These are phyloP conservation scores for Clanis bilineata DNA, from an alignment of 2,888 invertebrate genomes.

Conservation along the genomic window DNA sequence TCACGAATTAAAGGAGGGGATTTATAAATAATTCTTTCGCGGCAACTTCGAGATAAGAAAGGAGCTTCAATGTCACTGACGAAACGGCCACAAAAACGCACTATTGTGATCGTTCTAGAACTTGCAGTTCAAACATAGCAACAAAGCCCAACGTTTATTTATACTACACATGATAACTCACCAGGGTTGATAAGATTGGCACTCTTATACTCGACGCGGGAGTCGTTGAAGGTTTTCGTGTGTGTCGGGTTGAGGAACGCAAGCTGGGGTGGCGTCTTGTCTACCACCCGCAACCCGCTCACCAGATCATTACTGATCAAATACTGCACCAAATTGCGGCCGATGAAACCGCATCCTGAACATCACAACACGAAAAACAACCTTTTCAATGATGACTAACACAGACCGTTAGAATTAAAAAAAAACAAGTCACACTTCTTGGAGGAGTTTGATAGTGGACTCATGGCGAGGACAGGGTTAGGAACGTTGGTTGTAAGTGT, in stretches of 20 bases:
- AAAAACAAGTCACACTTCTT: constrained; percentile 27
- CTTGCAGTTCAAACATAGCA: not conserved
- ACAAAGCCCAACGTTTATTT: not conserved
- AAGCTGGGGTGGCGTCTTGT: constrained; percentile 96
- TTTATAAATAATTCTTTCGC: not conserved
- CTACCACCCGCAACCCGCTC: constrained; percentile 89
- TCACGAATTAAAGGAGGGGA: not conserved
- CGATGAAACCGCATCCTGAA: constrained; percentile 96
- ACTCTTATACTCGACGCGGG: constrained; percentile 93
- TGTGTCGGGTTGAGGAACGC: constrained; percentile 93
- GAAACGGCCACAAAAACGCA: not conserved
- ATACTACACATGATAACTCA: constrained; percentile 61
- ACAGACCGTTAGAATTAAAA: constrained; percentile 67
- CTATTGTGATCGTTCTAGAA: not conserved
- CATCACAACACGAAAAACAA: constrained; percentile 44
- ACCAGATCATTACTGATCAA: constrained; percentile 89
- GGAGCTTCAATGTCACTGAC: not conserved
- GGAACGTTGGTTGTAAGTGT: not conserved
- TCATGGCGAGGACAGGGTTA: not conserved
- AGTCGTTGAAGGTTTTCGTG: constrained; percentile 86
- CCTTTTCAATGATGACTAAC: constrained; percentile 67
- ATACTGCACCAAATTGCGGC: constrained; percentile 92
- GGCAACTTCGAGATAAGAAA: not conserved
- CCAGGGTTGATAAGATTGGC: constrained; percentile 95
- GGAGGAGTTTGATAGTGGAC: constrained; percentile 1